Percentiles rank a stretch among this genome's conserved stretches.
Conservation (phyloP, 2,113 vertebrate species). For the Emydocephalus ijimae region DNA sequence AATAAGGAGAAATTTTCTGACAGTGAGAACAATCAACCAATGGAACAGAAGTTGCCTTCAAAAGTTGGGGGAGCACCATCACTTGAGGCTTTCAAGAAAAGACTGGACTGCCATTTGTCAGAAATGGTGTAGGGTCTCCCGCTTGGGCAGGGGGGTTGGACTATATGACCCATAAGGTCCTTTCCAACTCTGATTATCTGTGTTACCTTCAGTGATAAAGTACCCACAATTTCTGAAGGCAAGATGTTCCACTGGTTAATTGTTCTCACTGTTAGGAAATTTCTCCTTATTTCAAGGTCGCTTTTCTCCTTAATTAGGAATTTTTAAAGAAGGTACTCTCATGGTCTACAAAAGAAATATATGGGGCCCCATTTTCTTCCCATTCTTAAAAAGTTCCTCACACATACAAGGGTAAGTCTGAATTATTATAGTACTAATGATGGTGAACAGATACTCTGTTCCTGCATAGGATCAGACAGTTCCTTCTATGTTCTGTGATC, state of each 20-base stretch:
- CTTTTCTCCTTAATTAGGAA: background rate
- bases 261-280: background rate
- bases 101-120: too few relatives aligned
- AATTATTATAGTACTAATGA: background rate
- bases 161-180: too few relatives aligned
- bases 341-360: background rate
- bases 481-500: background rate
- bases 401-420: background rate
- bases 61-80: too few relatives aligned
- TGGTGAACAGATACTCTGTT: background rate
- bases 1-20: too few relatives aligned
- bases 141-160: too few relatives aligned
- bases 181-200: too few relatives aligned
- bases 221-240: background rate
- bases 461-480: background rate
- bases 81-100: too few relatives aligned
- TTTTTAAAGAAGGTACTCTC: background rate
- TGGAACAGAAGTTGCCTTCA: too few relatives aligned
- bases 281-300: background rate
- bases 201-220: background rate
- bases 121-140: too few relatives aligned
- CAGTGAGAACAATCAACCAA: too few relatives aligned
- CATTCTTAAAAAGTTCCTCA: background rate
- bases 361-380: background rate
- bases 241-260: background rate